A percentile compares a stretch with the other conserved stretches of the same genome.
phyloP scores from a whole-genome alignment of 2,113 vertebrate species.

The Todiramphus saurophagus region DNA sequence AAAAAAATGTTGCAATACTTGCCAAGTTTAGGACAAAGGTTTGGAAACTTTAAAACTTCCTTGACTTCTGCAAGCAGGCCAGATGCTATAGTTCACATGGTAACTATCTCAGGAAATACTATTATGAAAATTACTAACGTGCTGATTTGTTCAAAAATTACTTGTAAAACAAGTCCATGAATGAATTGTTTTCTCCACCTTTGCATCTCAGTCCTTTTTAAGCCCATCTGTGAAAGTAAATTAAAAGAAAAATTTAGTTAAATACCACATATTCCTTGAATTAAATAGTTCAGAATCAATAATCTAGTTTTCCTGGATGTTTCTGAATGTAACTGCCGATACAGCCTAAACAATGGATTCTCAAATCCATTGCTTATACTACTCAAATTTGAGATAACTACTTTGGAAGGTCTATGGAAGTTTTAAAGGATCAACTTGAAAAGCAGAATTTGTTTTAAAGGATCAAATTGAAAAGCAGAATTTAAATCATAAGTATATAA shows the following conservation, averaged over 20 bases:
- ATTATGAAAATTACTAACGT: neutral
- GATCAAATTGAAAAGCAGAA: neutral
- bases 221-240: conserved; percentile 43
- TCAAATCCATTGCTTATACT: neutral
- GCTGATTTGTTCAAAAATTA: neutral
- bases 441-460: neutral
- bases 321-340: neutral
- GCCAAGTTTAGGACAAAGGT: neutral
- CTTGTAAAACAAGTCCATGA: neutral
- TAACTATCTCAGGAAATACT: neutral
- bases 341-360: neutral
- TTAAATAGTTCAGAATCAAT: conserved; percentile 8
- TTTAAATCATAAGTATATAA: neutral
- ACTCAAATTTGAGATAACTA: neutral
- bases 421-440: neutral
- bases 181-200: neutral
- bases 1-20: conserved; percentile 22
- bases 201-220: conserved; percentile 32
- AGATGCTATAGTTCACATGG: neutral
- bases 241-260: conserved; percentile 19
- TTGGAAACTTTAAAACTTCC: conserved; percentile 6
- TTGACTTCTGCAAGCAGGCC: neutral
- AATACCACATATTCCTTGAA: neutral
- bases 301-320: neutral
- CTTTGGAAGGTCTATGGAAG: neutral